These are phyloP conservation scores for Tetheella fluctuosa DNA, from an alignment of 2,888 invertebrate genomes.

Conservation along the genomic window DNA sequence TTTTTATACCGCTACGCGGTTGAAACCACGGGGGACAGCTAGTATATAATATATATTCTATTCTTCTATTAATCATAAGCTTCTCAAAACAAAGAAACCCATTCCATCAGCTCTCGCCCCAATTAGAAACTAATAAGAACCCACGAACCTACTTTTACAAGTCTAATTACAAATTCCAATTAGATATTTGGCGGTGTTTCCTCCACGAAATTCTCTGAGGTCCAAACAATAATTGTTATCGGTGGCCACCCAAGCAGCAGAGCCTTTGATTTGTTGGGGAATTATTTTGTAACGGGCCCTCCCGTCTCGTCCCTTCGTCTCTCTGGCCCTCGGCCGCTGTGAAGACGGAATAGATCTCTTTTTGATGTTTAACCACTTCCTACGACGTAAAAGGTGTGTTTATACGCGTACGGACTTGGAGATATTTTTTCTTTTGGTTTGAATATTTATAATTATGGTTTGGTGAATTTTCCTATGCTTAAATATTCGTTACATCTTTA, in stretches of 20 bases:
- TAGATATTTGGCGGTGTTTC: constrained; percentile 74
- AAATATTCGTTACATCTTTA: too few species aligned
- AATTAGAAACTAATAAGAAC: constrained; percentile 72
- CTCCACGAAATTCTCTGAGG: constrained; percentile 65
- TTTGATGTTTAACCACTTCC: constrained; percentile 81
- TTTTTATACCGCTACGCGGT: too few species aligned
- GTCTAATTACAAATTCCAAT: constrained; percentile 82
- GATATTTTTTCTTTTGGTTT: background rate
- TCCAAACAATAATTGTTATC: constrained; percentile 78
- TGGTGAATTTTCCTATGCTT: background rate
- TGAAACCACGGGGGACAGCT: too few species aligned
- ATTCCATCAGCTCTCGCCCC: constrained; percentile 52
- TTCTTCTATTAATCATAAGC: too few species aligned
- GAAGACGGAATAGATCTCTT: constrained; percentile 66
- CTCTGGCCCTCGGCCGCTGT: constrained; percentile 36
- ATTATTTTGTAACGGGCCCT: constrained; percentile 62
- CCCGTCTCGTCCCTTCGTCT: constrained; percentile 32
- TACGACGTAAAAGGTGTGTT: constrained; percentile 32
- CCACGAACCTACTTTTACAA: constrained; percentile 47
- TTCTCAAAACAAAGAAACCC: constrained; percentile 26
- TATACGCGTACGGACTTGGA: constrained; percentile 20
- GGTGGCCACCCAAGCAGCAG: constrained; percentile 66
- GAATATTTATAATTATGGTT: background rate
- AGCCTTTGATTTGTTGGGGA: constrained; percentile 62
- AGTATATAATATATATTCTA: too few species aligned